Evolutionary conservation across 1,140 invertebrate species (phyloP).

Genomic region (Prorops nasuta): DNA sequence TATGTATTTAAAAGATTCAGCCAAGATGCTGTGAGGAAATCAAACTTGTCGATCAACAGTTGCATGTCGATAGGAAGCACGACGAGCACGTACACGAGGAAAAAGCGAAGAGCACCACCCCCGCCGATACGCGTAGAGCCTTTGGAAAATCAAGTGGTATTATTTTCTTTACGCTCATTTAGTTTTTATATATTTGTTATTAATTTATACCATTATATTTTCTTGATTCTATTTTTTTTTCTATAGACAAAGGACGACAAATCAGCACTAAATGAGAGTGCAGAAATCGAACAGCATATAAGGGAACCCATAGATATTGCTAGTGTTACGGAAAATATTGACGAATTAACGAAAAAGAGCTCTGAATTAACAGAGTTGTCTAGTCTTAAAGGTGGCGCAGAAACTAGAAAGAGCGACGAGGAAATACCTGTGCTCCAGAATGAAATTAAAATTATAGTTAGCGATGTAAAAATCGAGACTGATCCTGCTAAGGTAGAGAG

Average conservation of each 20-base stretch:
- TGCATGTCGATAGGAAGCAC: conserved; percentile 44
- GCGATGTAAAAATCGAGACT: neutral
- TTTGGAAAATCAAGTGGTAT: conserved; percentile 29
- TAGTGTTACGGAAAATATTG: conserved; percentile 32
- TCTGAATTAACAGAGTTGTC: conserved; percentile 9
- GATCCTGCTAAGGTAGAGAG: neutral
- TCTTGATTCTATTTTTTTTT: conserved; percentile 6
- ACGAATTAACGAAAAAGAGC: conserved; percentile 33
- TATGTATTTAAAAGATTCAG: conserved; percentile 45
- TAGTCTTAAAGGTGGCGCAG: conserved; percentile 3
- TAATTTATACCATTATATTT: too few species aligned
- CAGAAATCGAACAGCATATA: conserved; percentile 30
- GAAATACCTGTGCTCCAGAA: too few species aligned
- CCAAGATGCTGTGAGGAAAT: conserved; percentile 45
- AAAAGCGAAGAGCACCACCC: conserved; percentile 46
- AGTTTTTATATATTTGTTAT: conserved; percentile 1
- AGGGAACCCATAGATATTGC: conserved; percentile 29
- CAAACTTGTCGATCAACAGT: conserved; percentile 51
- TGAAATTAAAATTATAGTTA: too few species aligned
- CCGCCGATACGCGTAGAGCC: conserved; percentile 36
- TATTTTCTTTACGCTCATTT: neutral
- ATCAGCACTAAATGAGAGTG: conserved; percentile 9
- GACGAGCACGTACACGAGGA: conserved; percentile 41
- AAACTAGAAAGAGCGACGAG: neutral
- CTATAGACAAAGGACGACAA: conserved; percentile 22